These are phyloP conservation scores for Prorops nasuta DNA, from an alignment of 1,140 invertebrate genomes.

Conservation along the genomic window DNA sequence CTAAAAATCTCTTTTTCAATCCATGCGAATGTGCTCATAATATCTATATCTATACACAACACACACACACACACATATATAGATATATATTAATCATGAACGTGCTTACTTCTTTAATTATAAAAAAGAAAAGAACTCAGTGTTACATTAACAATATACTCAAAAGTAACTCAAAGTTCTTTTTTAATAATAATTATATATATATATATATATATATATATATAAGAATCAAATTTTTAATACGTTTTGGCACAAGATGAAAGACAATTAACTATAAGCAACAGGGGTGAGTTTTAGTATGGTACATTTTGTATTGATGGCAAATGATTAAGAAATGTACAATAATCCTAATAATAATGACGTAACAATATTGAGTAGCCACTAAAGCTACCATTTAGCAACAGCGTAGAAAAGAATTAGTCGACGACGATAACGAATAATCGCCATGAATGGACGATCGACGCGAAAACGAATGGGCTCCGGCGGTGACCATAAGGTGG, in stretches of 20 bases:
- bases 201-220: too few species aligned
- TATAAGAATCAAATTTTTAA: too few species aligned
- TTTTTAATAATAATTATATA: too few species aligned
- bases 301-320: too few species aligned
- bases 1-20: neutral
- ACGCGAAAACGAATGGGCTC: slow-evolving; percentile 20
- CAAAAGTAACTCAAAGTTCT: too few species aligned
- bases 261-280: too few species aligned
- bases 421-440: slow-evolving; percentile 4
- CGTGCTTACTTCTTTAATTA: too few species aligned
- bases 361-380: neutral
- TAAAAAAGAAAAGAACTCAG: too few species aligned
- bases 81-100: neutral
- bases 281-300: too few species aligned
- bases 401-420: neutral
- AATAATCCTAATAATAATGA: neutral
- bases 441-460: slow-evolving; percentile 24
- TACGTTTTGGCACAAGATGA: too few species aligned
- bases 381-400: neutral
- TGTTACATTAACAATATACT: too few species aligned
- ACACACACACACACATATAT: neutral
- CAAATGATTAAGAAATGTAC: neutral
- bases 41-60: neutral
- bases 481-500: slow-evolving; percentile 20
- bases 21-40: neutral